These are phyloP conservation scores for Zaprionus tsacasi DNA, from an alignment of 1,140 invertebrate species.

Conservation along the genomic window DNA sequence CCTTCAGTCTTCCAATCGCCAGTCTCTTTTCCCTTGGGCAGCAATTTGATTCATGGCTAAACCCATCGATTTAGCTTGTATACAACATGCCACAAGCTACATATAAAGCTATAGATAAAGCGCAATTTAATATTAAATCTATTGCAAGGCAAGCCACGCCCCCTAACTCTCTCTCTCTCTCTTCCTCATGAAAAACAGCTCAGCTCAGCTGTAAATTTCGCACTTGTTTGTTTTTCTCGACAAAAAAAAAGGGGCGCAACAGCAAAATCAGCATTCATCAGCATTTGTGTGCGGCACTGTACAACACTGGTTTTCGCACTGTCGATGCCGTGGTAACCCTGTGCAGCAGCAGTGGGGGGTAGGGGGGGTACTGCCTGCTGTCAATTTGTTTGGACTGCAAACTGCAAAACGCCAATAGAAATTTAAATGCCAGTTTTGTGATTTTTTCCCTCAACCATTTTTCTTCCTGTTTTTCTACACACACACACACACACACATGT, in stretches of 20 bases:
- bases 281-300: slow-evolving; percentile 8
- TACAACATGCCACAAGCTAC: background rate
- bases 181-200: slow-evolving; percentile 18
- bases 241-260: slow-evolving; percentile 3
- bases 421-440: slow-evolving; percentile 51
- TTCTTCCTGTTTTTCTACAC: background rate
- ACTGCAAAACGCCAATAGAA: slow-evolving; percentile 52
- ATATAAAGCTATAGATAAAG: background rate
- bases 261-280: slow-evolving; percentile 50
- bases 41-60: slow-evolving; percentile 45
- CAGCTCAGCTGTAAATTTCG: slow-evolving; percentile 34
- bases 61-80: slow-evolving; percentile 1
- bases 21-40: background rate
- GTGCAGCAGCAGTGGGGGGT: slow-evolving; percentile 1
- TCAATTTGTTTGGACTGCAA: slow-evolving; percentile 42
- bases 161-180: background rate
- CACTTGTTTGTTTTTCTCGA: slow-evolving; percentile 17
- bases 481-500: background rate
- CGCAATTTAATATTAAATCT: slow-evolving; percentile 8
- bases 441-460: slow-evolving; percentile 8
- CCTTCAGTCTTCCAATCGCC: background rate
- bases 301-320: slow-evolving; percentile 2
- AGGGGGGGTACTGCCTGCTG: slow-evolving; percentile 19
- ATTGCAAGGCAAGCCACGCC: background rate
- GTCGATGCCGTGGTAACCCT: slow-evolving; percentile 2